Conservation (phyloP, 1,140 invertebrate genomes). For the Anoplophora glabripennis region DNA sequence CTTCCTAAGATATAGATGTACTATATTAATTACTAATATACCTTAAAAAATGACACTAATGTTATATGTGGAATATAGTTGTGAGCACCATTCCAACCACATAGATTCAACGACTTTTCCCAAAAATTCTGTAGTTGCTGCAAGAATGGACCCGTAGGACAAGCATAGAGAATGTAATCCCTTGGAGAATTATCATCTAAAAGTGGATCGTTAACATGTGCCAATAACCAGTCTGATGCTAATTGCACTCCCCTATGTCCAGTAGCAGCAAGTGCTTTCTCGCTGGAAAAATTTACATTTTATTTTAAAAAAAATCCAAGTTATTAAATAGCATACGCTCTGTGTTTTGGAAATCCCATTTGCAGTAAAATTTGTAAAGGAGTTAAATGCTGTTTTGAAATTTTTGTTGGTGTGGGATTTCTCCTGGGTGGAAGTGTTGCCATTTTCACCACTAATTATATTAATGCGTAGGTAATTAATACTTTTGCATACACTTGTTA, state of each 20-base stretch:
- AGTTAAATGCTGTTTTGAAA: conserved; percentile 69
- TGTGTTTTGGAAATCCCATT: conserved; percentile 82
- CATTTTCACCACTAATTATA: conserved; percentile 48
- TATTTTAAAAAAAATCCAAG: neutral
- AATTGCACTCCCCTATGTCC: conserved; percentile 81
- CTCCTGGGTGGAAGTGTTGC: conserved; percentile 66
- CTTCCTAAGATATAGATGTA: too few relatives aligned
- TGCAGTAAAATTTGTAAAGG: conserved; percentile 78
- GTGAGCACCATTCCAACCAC: conserved; percentile 85
- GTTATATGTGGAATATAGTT: conserved; percentile 88
- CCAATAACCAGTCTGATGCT: conserved; percentile 85
- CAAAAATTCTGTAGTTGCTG: conserved; percentile 74
- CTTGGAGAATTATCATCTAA: conserved; percentile 71
- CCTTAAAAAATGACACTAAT: conserved; percentile 84
- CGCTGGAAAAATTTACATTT: conserved; percentile 54
- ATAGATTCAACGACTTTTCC: conserved; percentile 69
- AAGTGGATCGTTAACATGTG: conserved; percentile 79
- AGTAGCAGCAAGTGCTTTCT: conserved; percentile 87
- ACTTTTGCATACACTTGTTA: neutral
- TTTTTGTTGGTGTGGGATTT: conserved; percentile 65
- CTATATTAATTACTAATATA: too few relatives aligned
- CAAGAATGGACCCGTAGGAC: conserved; percentile 72
- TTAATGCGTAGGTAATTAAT: conserved; percentile 4
- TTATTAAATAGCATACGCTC: conserved; percentile 67
- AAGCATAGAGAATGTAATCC: conserved; percentile 83